Percentiles rank a stretch among this genome's conserved stretches.
Conservation (phyloP, 2,888 invertebrate species). For the Trisateles emortualis region DNA sequence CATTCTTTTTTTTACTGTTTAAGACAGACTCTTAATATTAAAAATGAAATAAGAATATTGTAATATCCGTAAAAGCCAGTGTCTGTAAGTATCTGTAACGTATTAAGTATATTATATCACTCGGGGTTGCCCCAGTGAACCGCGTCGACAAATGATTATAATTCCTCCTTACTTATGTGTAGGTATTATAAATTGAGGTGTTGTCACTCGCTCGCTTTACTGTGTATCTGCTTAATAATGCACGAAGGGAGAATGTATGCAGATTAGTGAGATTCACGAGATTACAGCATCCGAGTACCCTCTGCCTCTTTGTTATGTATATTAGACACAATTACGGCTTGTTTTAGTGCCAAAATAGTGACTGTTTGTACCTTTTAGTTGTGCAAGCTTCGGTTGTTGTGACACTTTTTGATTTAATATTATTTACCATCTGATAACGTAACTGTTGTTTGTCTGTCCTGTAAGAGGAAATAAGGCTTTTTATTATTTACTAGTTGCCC, state of each 20-base stretch:
- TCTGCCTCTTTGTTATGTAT: slow-evolving; percentile 13
- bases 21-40: no score
- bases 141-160: slow-evolving; percentile 14
- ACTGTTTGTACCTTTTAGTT: not conserved
- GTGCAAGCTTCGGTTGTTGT: not conserved
- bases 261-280: slow-evolving; percentile 18
- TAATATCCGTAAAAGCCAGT: no score
- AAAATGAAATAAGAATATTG: no score
- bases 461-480: no score
- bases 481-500: no score
- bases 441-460: no score
- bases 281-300: slow-evolving; percentile 4
- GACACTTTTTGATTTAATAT: not conserved
- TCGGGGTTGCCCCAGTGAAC: not conserved
- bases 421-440: no score
- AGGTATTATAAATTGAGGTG: slow-evolving; percentile 6
- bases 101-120: no score
- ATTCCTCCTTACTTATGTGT: not conserved
- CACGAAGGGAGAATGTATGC: slow-evolving; percentile 15
- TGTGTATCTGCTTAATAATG: slow-evolving; percentile 6
- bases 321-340: slow-evolving; percentile 14
- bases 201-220: not conserved
- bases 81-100: no score
- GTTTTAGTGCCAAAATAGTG: slow-evolving; percentile 6
- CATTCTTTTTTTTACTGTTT: no score